These are phyloP conservation scores for Anolis carolinensis DNA, from an alignment of 2,113 vertebrate genomes.

Conservation along the genomic window DNA sequence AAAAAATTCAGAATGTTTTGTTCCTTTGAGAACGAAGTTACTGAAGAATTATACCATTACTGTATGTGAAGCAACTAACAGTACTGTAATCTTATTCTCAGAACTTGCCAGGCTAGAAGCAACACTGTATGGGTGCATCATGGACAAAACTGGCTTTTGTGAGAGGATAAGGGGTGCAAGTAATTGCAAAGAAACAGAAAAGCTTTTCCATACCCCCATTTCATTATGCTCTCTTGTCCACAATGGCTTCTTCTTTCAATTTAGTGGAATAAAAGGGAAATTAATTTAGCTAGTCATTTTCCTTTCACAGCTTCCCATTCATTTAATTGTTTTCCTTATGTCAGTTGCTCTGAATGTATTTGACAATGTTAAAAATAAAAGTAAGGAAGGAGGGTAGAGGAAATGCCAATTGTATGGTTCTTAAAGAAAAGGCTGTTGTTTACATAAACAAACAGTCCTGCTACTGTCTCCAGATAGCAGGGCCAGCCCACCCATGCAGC, in stretches of 20 bases:
- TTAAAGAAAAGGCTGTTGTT: conserved; percentile 65
- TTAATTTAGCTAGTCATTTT: neutral
- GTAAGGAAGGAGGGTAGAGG: neutral
- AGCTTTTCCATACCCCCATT: neutral
- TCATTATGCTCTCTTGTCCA: neutral
- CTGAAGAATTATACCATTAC: too few species aligned
- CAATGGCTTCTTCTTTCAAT: neutral
- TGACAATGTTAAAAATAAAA: neutral
- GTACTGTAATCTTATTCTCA: neutral
- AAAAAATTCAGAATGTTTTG: too few species aligned
- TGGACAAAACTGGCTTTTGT: neutral
- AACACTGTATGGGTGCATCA: neutral
- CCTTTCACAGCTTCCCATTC: neutral
- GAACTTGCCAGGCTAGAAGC: neutral
- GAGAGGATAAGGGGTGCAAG: neutral
- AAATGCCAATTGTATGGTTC: neutral
- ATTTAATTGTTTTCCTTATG: neutral
- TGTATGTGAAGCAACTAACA: too few species aligned
- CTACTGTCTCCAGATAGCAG: conserved; percentile 8
- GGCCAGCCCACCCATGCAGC: neutral
- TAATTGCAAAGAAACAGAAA: neutral
- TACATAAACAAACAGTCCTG: conserved; percentile 37
- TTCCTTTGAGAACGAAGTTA: too few species aligned
- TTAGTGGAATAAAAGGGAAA: neutral
- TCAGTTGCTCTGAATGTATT: neutral